These are phyloP conservation scores for Sebastes vulpes DNA, from an alignment of 2,797 vertebrate genomes.

Conservation along the genomic window DNA sequence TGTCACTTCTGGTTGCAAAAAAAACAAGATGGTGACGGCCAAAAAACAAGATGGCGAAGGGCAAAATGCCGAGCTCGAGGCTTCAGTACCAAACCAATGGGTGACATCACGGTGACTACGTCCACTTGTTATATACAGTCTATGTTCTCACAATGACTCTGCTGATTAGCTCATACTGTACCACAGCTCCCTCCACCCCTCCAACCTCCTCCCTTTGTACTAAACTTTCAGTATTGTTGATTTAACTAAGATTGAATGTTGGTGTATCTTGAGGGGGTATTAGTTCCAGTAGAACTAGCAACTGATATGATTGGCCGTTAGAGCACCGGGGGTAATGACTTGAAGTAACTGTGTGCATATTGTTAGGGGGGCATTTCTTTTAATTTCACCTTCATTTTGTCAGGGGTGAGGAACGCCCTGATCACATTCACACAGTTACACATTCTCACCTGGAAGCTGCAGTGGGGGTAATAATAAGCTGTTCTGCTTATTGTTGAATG, in stretches of 20 bases:
- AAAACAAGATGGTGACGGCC: too few relatives aligned
- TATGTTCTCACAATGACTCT: too few relatives aligned
- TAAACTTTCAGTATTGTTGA: background rate
- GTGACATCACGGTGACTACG: too few relatives aligned
- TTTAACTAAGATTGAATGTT: background rate
- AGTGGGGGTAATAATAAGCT: too few relatives aligned
- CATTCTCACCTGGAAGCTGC: background rate
- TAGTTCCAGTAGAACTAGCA: background rate
- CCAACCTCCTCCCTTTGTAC: too few relatives aligned
- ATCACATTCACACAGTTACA: background rate
- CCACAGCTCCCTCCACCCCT: background rate
- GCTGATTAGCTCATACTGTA: too few relatives aligned
- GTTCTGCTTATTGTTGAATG: too few relatives aligned
- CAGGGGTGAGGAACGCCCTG: background rate
- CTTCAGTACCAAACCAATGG: too few relatives aligned
- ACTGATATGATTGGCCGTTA: background rate
- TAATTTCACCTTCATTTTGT: background rate
- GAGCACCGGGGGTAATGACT: background rate
- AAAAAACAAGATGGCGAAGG: too few relatives aligned
- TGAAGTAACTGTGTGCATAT: background rate
- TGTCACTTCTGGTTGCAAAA: too few relatives aligned
- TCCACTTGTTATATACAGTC: too few relatives aligned
- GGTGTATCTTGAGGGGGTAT: background rate
- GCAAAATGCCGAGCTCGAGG: too few relatives aligned
- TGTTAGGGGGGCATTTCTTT: background rate